phyloP scores from a whole-genome alignment of 1,140 invertebrate genomes.

The Acromyrmex charruanus region DNA sequence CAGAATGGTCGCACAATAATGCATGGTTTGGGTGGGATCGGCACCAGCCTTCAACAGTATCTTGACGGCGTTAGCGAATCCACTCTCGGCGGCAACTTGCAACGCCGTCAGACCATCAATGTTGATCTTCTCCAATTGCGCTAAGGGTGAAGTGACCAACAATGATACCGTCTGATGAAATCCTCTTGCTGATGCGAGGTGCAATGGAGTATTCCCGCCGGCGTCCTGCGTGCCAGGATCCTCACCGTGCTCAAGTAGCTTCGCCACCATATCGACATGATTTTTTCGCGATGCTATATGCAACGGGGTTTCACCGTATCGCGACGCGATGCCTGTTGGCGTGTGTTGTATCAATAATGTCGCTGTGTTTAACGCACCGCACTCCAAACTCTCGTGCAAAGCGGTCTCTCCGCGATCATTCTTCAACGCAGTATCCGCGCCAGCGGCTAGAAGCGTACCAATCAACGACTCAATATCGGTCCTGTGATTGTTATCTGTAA shows the following conservation, averaged over 20 bases:
- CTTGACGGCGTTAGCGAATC: conserved; percentile 81
- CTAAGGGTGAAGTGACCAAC: conserved; percentile 77
- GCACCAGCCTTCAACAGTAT: conserved; percentile 79
- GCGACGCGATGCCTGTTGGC: conserved; percentile 78
- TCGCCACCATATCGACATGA: conserved; percentile 78
- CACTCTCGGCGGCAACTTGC: conserved; percentile 84
- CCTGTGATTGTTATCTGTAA: conserved; percentile 78
- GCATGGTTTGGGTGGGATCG: conserved; percentile 75
- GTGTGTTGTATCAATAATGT: conserved; percentile 79
- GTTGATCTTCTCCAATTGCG: conserved; percentile 82
- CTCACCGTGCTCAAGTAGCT: conserved; percentile 81
- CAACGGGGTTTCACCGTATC: conserved; percentile 83
- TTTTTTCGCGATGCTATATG: conserved; percentile 85
- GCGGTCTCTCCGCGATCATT: conserved; percentile 86
- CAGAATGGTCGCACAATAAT: conserved; percentile 70
- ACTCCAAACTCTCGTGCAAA: conserved; percentile 87
- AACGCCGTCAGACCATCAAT: conserved; percentile 82
- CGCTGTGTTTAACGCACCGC: conserved; percentile 80
- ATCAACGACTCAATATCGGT: conserved; percentile 81
- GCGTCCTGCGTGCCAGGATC: conserved; percentile 83
- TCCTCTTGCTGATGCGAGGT: conserved; percentile 84
- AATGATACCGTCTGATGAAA: conserved; percentile 81
- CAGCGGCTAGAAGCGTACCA: conserved; percentile 83
- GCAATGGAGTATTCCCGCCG: conserved; percentile 83
- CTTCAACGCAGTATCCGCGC: conserved; percentile 84